These are phyloP conservation scores for Willisornis vidua DNA, from an alignment of 2,113 vertebrate species.

Conservation along the genomic window DNA sequence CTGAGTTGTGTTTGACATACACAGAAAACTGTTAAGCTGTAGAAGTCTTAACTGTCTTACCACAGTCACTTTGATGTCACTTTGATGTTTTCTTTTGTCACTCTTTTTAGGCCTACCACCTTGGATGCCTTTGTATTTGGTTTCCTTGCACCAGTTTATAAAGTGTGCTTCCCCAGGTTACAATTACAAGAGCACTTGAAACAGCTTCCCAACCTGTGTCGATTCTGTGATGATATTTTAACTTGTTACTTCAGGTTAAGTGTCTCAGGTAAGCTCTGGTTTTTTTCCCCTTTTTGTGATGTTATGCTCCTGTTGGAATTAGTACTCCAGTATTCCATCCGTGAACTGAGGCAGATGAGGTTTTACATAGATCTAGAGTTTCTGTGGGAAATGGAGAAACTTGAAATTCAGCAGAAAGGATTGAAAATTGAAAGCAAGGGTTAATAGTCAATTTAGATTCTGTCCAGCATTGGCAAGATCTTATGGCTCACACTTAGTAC, in stretches of 20 bases:
- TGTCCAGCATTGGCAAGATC: not conserved
- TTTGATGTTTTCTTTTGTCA: not conserved
- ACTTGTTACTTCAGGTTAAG: conserved; percentile 82
- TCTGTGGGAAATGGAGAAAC: not conserved
- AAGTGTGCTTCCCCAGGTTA: conserved; percentile 87
- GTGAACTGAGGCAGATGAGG: not conserved
- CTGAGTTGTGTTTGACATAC: not conserved
- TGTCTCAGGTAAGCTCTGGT: conserved; percentile 75
- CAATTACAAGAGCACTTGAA: conserved; percentile 91
- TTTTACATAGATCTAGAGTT: not conserved
- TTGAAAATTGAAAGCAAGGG: not conserved
- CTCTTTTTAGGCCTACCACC: conserved; percentile 85
- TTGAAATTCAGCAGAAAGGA: not conserved
- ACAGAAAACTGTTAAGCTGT: not conserved
- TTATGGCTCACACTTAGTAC: not conserved
- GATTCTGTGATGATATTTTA: conserved; percentile 92
- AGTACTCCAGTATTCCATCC: not conserved
- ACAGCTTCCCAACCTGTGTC: conserved; percentile 89
- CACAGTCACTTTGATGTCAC: not conserved
- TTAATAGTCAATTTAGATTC: not conserved
- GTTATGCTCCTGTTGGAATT: not conserved
- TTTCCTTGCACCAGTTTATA: conserved; percentile 90
- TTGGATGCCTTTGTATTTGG: conserved; percentile 97
- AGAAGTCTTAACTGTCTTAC: not conserved
- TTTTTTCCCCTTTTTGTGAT: not conserved